Evolutionary conservation across 2,113 vertebrate genomes (phyloP), one percentile per base, ranked within the genome.

Genomic region (Scomber scombrus): DNA sequence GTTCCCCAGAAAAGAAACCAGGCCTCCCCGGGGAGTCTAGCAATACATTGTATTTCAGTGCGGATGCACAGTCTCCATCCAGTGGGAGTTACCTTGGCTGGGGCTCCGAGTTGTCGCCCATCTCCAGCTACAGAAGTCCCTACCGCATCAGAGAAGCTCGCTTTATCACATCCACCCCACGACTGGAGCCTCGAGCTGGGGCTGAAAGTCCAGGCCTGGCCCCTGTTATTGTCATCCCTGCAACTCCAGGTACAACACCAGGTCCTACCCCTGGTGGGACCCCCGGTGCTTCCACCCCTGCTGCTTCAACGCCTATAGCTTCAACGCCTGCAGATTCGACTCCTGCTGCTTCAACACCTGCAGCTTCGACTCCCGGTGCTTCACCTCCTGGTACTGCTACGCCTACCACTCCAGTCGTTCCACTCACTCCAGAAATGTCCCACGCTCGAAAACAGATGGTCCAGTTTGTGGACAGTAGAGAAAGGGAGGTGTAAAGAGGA

Each of bases 81-180:
- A 93, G 80, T 23, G 93, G 93, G 3, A 94, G 93, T 70, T 94
- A 94, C 34, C 87, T 94, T 0, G 93, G 93, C 74, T 94, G 93
- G 93, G 93, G 93, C 14, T 94, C 93, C 1, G 92, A 94, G 91
- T 29, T 94, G 74, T 94, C 93, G 0, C 93, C 93, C 57, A 93
- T 94, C 64, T 94, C 93, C 71, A 83, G 57, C 67, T 93, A 93
- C 80, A 75, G 93, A 62, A 94, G 92, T 58, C 93, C 93, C 64
- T 94, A 94, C 56, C 88, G 93, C 13, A 93, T 94, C 76, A 86
- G 92, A 43, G 93, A 94, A 69, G 91, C 93, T 15, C 93, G 90
- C 15, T 93, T 94, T 34, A 3, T 91, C 75, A 84, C 93, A 5
- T 92, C 93, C 51, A 93, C 92, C 7, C 91, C 91, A 0, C 85